These are phyloP conservation scores for Parochlus steinenii DNA, from an alignment of 2,888 invertebrate genomes.

Conservation along the genomic window DNA sequence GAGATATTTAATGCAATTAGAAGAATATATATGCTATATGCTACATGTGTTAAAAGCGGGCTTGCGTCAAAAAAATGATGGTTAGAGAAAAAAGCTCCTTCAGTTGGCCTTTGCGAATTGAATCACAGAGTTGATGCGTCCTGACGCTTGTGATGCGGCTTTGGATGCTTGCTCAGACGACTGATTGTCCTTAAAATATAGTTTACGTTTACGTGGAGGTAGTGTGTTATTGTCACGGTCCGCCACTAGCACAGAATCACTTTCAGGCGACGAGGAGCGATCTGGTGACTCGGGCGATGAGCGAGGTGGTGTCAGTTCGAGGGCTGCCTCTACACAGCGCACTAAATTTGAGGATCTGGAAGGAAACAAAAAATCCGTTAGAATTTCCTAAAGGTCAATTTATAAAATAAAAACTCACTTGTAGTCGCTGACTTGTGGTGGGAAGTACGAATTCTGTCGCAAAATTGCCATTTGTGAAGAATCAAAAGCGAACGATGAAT, in stretches of 20 bases:
- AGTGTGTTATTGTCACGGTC: constrained; percentile 45
- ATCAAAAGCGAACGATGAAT: constrained; percentile 18
- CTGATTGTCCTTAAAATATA: constrained; percentile 51
- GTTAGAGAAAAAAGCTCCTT: no score
- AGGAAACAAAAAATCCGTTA: constrained; percentile 15
- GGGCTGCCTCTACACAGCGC: constrained; percentile 43
- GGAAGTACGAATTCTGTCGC: constrained; percentile 20
- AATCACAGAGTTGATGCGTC: constrained; percentile 60
- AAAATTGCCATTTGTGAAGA: constrained; percentile 15
- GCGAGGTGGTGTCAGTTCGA: constrained; percentile 42
- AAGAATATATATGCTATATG: no score
- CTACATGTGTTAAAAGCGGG: no score
- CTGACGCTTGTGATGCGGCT: constrained; percentile 22
- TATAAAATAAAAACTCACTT: constrained; percentile 21
- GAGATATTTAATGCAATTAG: no score
- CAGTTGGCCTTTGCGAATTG: constrained; percentile 75
- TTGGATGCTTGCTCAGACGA: constrained; percentile 11
- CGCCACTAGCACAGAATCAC: constrained; percentile 33
- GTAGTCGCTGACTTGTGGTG: constrained; percentile 27
- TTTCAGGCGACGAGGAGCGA: constrained; percentile 36
- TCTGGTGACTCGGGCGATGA: constrained; percentile 38
- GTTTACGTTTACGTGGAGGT: constrained; percentile 64
- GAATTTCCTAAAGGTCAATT: constrained; percentile 1
- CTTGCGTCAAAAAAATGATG: no score
- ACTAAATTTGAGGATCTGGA: constrained; percentile 31